phyloP scores from a whole-genome alignment of 2,797 vertebrate species.

The Lemur catta region DNA sequence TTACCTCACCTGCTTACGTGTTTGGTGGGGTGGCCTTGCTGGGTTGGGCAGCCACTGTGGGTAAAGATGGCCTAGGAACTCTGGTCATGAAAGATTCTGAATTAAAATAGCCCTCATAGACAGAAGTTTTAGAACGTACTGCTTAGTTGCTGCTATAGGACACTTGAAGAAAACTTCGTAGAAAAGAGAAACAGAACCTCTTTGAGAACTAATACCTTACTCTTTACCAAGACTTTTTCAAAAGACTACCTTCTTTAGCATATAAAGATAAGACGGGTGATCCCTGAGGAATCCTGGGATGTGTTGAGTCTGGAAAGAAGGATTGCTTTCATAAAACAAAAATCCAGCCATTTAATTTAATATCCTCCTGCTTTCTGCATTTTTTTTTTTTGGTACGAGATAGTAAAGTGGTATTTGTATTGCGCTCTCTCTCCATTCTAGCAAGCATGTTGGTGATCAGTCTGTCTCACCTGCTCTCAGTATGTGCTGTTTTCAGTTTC shows the following conservation, averaged over 20 bases:
- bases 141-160: neutral
- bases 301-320: neutral
- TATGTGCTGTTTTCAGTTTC: neutral
- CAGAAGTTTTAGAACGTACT: neutral
- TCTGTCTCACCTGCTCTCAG: neutral
- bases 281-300: neutral
- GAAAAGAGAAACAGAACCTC: neutral
- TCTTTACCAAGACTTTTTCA: neutral
- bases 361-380: neutral
- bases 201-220: neutral
- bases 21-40: neutral
- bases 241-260: neutral
- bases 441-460: neutral
- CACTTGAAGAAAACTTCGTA: neutral
- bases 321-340: neutral
- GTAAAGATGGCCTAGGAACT: neutral
- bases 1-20: constrained; percentile 28
- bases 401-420: neutral
- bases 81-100: neutral
- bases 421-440: neutral
- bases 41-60: neutral
- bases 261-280: neutral
- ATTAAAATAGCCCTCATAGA: neutral
- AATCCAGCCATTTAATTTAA: neutral
- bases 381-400: neutral